Evolutionary conservation across 2,113 vertebrate genomes (phyloP).

Genomic region (Cyphomyrus plagiostoma): DNA sequence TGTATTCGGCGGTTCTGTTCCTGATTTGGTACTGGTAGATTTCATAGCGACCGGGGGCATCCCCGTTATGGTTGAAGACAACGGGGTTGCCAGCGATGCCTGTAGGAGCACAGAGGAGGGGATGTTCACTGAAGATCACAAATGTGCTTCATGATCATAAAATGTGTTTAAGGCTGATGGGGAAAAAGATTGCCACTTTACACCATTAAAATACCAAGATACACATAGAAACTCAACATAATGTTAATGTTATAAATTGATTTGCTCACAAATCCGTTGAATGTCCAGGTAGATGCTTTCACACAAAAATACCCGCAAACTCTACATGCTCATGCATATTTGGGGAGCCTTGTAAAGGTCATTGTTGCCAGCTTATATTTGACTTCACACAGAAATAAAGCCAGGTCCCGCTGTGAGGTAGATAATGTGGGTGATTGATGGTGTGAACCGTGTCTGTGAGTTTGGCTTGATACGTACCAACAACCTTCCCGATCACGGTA

Average conservation of each 20-base stretch:
- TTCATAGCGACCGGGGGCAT: constrained; percentile 86
- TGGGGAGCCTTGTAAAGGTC: not conserved
- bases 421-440: not conserved
- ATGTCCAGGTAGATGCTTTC: too few species aligned
- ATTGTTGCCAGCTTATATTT: not conserved
- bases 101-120: constrained; percentile 44
- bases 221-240: not conserved
- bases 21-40: constrained; percentile 93
- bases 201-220: not conserved
- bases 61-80: constrained; percentile 88
- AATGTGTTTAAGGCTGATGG: not conserved
- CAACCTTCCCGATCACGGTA: not conserved
- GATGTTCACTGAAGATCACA: not conserved
- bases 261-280: not conserved
- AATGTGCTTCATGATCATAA: not conserved
- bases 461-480: not conserved
- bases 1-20: constrained; percentile 77
- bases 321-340: not conserved
- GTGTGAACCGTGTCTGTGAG: not conserved
- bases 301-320: too few species aligned
- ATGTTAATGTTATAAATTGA: not conserved
- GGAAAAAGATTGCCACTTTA: not conserved
- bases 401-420: not conserved
- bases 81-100: constrained; percentile 87
- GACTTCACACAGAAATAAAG: not conserved